Evolutionary conservation across 2,113 vertebrate genomes (phyloP).

Genomic region (Strix uralensis): DNA sequence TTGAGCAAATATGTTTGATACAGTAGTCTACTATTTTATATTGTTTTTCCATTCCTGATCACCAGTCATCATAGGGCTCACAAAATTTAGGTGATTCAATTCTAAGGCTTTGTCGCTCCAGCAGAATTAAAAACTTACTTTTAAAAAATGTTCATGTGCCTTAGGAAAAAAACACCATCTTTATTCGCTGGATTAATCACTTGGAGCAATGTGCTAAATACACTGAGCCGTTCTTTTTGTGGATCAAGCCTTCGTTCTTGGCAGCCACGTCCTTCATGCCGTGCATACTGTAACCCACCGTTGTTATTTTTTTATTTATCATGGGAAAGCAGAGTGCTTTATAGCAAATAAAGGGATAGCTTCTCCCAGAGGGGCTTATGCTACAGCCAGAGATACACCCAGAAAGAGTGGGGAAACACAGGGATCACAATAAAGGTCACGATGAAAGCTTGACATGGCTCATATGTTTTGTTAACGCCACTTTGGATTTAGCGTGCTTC

Average conservation of each 20-base stretch:
- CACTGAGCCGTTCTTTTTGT: constrained; percentile 21
- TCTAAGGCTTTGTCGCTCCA: not conserved
- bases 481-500: not conserved
- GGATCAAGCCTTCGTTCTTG: constrained; percentile 31
- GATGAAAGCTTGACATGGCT: not conserved
- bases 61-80: not conserved
- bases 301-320: not conserved
- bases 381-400: not conserved
- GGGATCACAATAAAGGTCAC: not conserved
- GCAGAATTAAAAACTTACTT: not conserved
- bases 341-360: not conserved
- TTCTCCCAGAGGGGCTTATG: not conserved
- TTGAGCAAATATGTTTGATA: not conserved
- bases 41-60: not conserved
- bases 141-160: not conserved
- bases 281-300: constrained; percentile 1
- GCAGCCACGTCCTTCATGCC: constrained; percentile 25
- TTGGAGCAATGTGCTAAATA: constrained; percentile 14
- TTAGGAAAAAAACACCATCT: not conserved
- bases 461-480: rapidly evolving
- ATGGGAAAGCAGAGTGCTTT: not conserved
- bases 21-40: not conserved
- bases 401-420: not conserved
- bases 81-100: not conserved
- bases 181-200: not conserved